phyloP scores from a whole-genome alignment of 1,140 invertebrate genomes.

The Delia radicum region DNA sequence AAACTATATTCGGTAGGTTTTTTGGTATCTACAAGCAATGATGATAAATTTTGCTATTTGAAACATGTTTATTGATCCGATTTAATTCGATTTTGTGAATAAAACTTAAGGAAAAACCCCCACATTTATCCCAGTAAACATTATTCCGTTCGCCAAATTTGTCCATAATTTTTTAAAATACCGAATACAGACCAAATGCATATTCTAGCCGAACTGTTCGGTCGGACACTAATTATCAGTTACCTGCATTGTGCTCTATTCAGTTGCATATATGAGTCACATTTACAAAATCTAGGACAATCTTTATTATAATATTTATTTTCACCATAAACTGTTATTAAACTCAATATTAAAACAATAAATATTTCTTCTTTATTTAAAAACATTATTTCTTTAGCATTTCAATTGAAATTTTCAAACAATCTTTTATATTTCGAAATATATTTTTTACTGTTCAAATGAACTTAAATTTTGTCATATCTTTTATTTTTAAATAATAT shows the following conservation, averaged over 20 bases:
- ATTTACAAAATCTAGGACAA: conserved; percentile 47
- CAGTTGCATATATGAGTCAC: conserved; percentile 41
- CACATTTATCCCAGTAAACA: too few relatives aligned
- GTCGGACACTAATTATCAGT: too few relatives aligned
- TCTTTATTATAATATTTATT: background rate
- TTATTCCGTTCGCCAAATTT: too few relatives aligned
- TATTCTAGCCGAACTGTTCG: too few relatives aligned
- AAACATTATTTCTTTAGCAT: background rate
- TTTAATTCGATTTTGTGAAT: too few relatives aligned
- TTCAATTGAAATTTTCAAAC: background rate
- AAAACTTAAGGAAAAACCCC: too few relatives aligned
- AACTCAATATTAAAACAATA: background rate
- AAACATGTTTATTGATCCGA: too few relatives aligned
- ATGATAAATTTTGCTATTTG: too few relatives aligned
- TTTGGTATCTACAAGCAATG: too few relatives aligned
- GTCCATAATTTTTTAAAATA: too few relatives aligned
- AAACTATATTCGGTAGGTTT: too few relatives aligned
- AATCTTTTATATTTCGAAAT: background rate
- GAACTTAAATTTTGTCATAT: background rate
- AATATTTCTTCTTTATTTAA: background rate
- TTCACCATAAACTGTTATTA: background rate
- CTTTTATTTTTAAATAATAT: background rate
- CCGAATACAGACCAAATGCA: too few relatives aligned
- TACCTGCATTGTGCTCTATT: conserved; percentile 54
- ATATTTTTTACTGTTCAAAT: background rate